Percentiles rank a stretch among this genome's conserved stretches.
These are phyloP conservation scores for Rugalucina vietnamica DNA, from an alignment of 2,888 invertebrate genomes.

Conservation along the genomic window DNA sequence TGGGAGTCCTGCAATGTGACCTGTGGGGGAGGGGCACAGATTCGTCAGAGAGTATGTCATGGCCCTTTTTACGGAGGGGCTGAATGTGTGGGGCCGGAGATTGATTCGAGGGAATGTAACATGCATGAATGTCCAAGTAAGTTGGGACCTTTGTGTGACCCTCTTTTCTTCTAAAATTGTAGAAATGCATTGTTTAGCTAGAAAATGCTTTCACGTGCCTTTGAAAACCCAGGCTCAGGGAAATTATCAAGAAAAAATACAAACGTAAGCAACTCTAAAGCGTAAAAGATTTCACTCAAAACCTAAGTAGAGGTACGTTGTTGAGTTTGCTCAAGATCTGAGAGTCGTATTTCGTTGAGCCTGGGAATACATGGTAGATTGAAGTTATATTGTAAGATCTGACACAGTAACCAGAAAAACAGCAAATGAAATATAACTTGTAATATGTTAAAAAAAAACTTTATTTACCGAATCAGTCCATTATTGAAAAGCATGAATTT, in stretches of 20 bases:
- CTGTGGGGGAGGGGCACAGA: slow-evolving; percentile 77
- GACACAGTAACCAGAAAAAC: no score
- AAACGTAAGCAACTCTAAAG: no score
- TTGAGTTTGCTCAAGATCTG: no score
- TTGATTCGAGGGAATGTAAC: slow-evolving; percentile 73
- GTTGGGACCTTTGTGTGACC: slow-evolving; percentile 1
- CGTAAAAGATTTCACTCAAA: no score
- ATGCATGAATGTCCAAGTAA: slow-evolving; percentile 79
- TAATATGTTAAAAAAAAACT: no score
- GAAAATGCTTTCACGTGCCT: background rate
- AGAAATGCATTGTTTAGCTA: background rate
- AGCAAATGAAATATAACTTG: no score
- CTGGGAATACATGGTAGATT: background rate
- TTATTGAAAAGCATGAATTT: no score
- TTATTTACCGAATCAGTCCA: no score
- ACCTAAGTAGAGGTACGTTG: no score
- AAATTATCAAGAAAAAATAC: no score
- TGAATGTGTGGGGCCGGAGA: slow-evolving; percentile 69
- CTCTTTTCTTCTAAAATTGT: background rate
- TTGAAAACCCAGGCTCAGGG: background rate
- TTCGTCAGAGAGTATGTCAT: slow-evolving; percentile 69
- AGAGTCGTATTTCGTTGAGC: no score
- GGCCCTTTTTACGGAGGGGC: slow-evolving; percentile 74
- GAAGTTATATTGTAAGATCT: background rate
- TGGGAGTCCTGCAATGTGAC: slow-evolving; percentile 77